phyloP scores from a whole-genome alignment of 64 coral and sea anemone genomes.

The Montipora foliosa region DNA sequence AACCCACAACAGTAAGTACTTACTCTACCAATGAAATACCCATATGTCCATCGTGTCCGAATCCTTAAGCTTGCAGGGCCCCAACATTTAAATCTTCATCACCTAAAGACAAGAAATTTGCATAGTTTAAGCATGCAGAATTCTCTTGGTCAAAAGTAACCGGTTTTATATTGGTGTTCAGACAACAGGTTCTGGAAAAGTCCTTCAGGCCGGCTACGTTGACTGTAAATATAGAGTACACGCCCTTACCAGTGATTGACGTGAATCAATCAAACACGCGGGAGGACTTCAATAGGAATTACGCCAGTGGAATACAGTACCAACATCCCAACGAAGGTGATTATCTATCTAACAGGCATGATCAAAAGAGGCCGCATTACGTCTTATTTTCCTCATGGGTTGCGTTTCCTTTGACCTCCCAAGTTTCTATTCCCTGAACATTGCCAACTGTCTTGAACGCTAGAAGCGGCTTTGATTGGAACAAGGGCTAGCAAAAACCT shows the following conservation, averaged over 20 bases:
- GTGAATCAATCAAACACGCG: slow-evolving; percentile 32
- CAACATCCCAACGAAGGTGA: slow-evolving; percentile 48
- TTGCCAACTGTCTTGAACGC: too few species aligned
- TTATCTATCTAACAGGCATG: neutral
- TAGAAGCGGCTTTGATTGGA: too few species aligned
- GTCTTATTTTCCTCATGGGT: too few species aligned
- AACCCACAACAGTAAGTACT: slow-evolving; percentile 64
- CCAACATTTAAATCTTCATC: neutral
- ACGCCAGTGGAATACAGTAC: slow-evolving; percentile 24
- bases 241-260: slow-evolving; percentile 61
- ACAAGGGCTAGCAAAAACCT: too few species aligned
- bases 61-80: neutral
- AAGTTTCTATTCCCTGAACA: too few species aligned
- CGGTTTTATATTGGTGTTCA: neutral
- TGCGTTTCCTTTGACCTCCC: too few species aligned
- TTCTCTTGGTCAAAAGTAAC: neutral
- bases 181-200: slow-evolving; percentile 76
- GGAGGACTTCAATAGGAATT: slow-evolving; percentile 50
- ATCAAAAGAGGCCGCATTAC: neutral
- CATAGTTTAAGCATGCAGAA: neutral
- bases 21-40: neutral
- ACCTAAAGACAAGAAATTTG: neutral
- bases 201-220: slow-evolving; percentile 41
- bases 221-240: slow-evolving; percentile 64
- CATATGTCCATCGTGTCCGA: too few species aligned